Base-by-base conservation (phyloP, 2,888 invertebrate genomes). In the Pterobdella sp. region DNA sequence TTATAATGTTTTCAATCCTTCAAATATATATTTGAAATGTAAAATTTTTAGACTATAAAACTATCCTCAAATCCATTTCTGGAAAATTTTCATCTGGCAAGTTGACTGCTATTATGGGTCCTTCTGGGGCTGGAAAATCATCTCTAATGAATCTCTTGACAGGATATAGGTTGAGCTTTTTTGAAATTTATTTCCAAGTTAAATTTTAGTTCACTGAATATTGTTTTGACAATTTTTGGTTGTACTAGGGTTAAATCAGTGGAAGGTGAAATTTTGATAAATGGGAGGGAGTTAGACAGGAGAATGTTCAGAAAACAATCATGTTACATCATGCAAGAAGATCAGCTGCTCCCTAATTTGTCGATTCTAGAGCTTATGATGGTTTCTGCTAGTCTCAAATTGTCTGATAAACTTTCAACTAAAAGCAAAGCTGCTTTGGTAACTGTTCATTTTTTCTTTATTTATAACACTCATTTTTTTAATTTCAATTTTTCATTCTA, bases 51-150 rank as follows among this genome's bases (percentile, higher is more conserved):
- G 78, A 77, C 18, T 77, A 76, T 67, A 78, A 78, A 60, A 78
- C 78, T 1, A 78, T 78, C 29, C 68, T 78, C 71, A 78, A 78
- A 73, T 76, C 89, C 77, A 92, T 95, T 78, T 93, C 93, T 75
- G 95, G 95, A 66, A 88, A 90, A 79, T 88, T 94, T 76, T 88
- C 90, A 37, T 91, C 93, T 60, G 92, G 94, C 76, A 92, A 94
- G 84, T 88, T 95, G 81, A 94, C 93, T 4, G 95, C 94, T 78
- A 94, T 95, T 81, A 95, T 95, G 94, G 95, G 95, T 22, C 95
- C 95, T 60, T 94, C 94, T 0, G 95, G 95, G 42, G 94, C 83
- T n/a, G 84, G 94, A 1, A 94, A 94, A 83, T 91, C 92, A 3
- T 90, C 93, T 0, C 86, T 95, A 22, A 87, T 94, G 85, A 94